These are phyloP conservation scores for Gouania willdenowi DNA, from an alignment of 2,797 vertebrate genomes.

Conservation along the genomic window DNA sequence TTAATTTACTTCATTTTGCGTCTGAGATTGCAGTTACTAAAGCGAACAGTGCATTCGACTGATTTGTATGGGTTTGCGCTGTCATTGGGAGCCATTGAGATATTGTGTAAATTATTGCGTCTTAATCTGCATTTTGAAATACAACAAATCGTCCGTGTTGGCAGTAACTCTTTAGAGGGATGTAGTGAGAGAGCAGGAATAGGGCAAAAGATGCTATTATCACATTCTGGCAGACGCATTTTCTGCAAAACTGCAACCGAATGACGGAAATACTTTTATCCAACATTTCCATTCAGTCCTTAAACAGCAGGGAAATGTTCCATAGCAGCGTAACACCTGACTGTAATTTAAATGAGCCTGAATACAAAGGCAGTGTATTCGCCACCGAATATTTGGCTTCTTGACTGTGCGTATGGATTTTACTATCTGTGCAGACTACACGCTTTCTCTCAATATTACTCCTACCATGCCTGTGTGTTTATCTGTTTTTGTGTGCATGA, in stretches of 20 bases:
- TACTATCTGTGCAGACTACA: not conserved
- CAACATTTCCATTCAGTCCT: conserved; percentile 45
- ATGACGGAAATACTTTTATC: conserved; percentile 58
- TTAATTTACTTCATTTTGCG: conserved; percentile 45
- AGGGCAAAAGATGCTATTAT: conserved; percentile 35
- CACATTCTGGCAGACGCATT: conserved; percentile 42
- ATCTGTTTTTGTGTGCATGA: not conserved
- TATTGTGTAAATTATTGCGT: conserved; percentile 70
- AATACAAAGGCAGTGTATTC: conserved; percentile 31
- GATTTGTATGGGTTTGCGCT: conserved; percentile 17
- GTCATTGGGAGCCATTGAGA: conserved; percentile 52
- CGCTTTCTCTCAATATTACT: not conserved
- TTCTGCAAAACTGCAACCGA: conserved; percentile 50
- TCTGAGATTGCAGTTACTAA: conserved; percentile 14
- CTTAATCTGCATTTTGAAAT: conserved; percentile 57
- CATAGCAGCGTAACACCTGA: conserved; percentile 18
- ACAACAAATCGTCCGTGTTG: conserved; percentile 42
- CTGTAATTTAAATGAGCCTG: conserved; percentile 37
- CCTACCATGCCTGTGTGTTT: not conserved
- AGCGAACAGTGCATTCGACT: not conserved
- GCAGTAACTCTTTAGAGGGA: conserved; percentile 38
- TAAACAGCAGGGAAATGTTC: conserved; percentile 29
- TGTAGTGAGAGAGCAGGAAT: conserved; percentile 52
- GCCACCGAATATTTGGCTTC: not conserved
- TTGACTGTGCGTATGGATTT: conserved; percentile 5